Evolutionary conservation across 2,797 vertebrate species (phyloP), one percentile per base, ranked within the genome.

Genomic region (Megalops cyprinoides): DNA sequence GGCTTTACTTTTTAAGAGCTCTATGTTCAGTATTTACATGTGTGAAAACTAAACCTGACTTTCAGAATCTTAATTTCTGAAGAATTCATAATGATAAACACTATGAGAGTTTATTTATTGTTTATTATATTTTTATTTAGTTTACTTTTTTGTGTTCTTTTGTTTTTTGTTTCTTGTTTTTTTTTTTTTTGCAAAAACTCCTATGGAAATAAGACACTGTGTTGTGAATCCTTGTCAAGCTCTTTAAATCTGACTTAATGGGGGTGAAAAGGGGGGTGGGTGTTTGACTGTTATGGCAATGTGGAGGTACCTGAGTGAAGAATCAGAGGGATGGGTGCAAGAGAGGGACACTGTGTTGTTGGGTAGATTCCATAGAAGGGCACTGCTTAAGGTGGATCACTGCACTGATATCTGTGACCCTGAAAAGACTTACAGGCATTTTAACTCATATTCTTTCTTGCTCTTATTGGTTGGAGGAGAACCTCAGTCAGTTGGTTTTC

Each of bases 351-450:
- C 34, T 28, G 6, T 28, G 6, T 69, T 34, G 10, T 67, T 53
- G 20, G 39, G 39, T 42, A 12, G 23, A 23, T 65, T 25, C 20
- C 23, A 58, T 25, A 53, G 77, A 25, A 14, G 46, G 67, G 48
- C 34, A 34, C 12, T 42, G 10, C 56, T 48, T 28, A 46, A 77
- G 18, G 23, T 25, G 44, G 25, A 15, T 44, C 25, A 18, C 3
- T 15, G 9, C 48, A 28, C 48, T 49, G 25, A 74, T 28, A 5
- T 51, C 25, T 10, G 25, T 23, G 53, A 20, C 14, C 10, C 20
- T 78, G 62, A 28, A 37, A 67, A 87, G 82, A 86, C 82, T 2
- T 44, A 81, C 73, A 81, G 48, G 78, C n/a, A 85, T 74, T 80
- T 46, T 46, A 25, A 83, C 62, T 73, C n/a, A 79, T 80, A 9